These are phyloP conservation scores for Vesta saturnalis DNA, from an alignment of 2,888 invertebrate genomes.

Conservation along the genomic window DNA sequence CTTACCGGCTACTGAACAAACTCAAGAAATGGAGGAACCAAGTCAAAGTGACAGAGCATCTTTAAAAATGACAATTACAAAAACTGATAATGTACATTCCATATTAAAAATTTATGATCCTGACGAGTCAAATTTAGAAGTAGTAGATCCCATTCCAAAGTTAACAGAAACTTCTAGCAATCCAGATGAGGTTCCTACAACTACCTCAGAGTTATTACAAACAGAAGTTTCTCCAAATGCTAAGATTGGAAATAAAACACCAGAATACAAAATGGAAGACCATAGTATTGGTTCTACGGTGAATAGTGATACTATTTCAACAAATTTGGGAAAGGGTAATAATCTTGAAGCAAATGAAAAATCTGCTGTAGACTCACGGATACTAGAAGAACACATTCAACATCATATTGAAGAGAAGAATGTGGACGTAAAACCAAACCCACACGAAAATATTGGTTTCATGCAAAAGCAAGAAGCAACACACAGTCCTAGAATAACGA, in stretches of 20 bases:
- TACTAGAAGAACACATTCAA: no score
- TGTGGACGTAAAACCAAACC: no score
- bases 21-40: slow-evolving; percentile 54
- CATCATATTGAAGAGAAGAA: no score
- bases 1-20: slow-evolving; percentile 12
- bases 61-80: slow-evolving; percentile 61
- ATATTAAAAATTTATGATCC: slow-evolving; percentile 59
- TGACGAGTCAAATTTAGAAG: slow-evolving; percentile 41
- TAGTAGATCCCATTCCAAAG: slow-evolving; percentile 2
- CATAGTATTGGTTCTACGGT: no score
- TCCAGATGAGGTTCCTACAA: slow-evolving; percentile 2
- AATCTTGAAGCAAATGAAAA: no score
- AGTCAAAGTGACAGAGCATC: slow-evolving; percentile 49
- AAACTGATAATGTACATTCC: slow-evolving; percentile 58
- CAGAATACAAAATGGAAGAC: no score
- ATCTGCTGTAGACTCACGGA: no score
- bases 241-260: no score
- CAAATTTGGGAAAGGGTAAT: no score
- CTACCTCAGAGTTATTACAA: slow-evolving; percentile 31
- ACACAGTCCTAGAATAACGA: slow-evolving; percentile 59
- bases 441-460: no score
- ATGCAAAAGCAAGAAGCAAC: not conserved
- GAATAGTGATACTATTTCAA: no score
- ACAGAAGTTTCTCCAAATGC: no score
- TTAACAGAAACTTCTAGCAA: slow-evolving; percentile 21